phyloP scores from a whole-genome alignment of 2,113 vertebrate genomes.

The Carettochelys insculpta region DNA sequence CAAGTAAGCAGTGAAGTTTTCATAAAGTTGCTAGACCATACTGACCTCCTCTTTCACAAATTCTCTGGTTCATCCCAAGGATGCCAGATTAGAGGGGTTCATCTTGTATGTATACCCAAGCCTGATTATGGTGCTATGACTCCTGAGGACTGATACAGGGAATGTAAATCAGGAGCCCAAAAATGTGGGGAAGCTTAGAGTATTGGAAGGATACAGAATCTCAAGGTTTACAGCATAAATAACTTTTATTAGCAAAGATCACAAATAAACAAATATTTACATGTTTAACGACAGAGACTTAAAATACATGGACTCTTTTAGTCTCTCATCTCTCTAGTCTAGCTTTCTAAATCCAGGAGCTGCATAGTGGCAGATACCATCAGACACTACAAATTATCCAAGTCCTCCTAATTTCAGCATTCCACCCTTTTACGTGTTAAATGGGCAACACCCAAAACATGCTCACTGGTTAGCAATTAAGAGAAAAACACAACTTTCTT shows the following conservation, averaged over 20 bases:
- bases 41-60: too few species aligned
- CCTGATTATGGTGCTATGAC: not conserved
- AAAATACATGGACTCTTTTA: not conserved
- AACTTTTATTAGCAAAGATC: constrained; percentile 9
- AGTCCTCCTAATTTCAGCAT: constrained; percentile 43
- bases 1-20: too few species aligned
- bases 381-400: constrained; percentile 19
- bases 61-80: too few species aligned
- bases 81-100: too few species aligned
- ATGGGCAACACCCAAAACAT: not conserved
- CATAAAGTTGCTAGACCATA: too few species aligned
- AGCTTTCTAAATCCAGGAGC: not conserved
- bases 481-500: not conserved
- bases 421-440: constrained; percentile 11
- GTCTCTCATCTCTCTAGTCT: constrained; percentile 8
- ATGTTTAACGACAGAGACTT: not conserved
- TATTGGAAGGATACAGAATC: not conserved
- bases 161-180: not conserved
- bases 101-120: too few species aligned
- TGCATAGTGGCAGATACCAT: not conserved
- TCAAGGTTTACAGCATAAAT: not conserved
- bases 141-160: not conserved
- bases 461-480: not conserved
- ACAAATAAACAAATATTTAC: not conserved
- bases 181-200: not conserved